A percentile compares a stretch with the other conserved stretches of the same genome.
phyloP scores from a whole-genome alignment of 2,113 vertebrate genomes.

The Phaethon lepturus region DNA sequence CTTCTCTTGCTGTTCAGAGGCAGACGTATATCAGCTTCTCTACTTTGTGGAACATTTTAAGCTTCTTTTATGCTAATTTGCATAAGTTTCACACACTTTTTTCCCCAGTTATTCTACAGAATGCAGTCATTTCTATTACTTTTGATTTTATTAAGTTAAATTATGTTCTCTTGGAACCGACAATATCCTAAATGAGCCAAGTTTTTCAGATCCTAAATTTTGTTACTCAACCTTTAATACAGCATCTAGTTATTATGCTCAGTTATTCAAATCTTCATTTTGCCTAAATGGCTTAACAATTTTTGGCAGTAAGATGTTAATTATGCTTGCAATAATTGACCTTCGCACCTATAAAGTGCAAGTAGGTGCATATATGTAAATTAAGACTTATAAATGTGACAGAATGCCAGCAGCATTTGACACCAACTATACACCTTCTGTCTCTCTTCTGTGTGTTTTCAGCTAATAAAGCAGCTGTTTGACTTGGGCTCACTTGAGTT shows the following conservation, averaged over 20 bases:
- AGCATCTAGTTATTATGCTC: background rate
- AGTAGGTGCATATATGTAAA: conserved; percentile 20
- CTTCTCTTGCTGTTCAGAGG: background rate
- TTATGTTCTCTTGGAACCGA: background rate
- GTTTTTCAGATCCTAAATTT: conserved; percentile 9
- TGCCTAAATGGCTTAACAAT: background rate
- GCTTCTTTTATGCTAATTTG: background rate
- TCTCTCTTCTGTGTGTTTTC: background rate
- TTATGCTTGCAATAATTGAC: conserved; percentile 47
- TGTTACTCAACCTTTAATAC: background rate
- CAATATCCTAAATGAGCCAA: background rate
- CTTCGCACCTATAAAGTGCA: background rate
- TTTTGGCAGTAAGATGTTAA: conserved; percentile 42
- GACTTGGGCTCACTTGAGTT: background rate
- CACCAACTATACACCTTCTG: background rate
- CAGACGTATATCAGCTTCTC: background rate
- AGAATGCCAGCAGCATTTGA: background rate
- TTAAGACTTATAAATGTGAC: conserved; percentile 4
- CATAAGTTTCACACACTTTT: background rate
- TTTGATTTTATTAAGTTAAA: background rate
- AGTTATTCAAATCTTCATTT: conserved; percentile 12
- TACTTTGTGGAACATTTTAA: background rate
- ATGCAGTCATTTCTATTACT: background rate
- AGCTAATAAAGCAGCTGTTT: background rate
- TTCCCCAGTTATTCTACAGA: background rate